Percentiles rank a stretch among this genome's conserved stretches.
phyloP scores from a whole-genome alignment of 2,113 vertebrate species.

The Catharus fuscescens region DNA sequence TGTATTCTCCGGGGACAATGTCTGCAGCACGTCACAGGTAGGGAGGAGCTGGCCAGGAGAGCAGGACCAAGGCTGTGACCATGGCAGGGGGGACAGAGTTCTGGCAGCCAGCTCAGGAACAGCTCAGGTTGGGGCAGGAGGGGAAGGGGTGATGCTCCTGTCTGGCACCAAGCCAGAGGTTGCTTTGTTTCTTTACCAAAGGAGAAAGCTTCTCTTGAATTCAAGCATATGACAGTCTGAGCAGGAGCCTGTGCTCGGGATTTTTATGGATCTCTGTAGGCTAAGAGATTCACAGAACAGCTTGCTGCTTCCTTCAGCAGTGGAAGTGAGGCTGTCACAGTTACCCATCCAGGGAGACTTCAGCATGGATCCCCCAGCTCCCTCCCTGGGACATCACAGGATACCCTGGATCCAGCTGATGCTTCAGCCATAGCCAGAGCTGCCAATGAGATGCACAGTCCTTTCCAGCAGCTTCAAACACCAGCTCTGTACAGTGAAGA shows the following conservation, averaged over 20 bases:
- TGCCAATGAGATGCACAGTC: not conserved
- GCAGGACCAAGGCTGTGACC: not conserved
- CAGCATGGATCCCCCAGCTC: not conserved
- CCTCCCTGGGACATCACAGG: not conserved
- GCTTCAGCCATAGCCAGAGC: not conserved
- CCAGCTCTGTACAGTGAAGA: not conserved
- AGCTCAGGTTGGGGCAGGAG: rapidly evolving
- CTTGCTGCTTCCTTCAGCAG: not conserved
- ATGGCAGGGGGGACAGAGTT: not conserved
- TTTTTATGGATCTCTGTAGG: not conserved
- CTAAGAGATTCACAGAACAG: not conserved
- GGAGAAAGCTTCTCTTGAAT: not conserved
- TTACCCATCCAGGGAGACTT: not conserved
- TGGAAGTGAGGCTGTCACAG: not conserved
- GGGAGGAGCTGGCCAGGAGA: not conserved
- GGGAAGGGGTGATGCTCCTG: not conserved
- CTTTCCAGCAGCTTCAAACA: not conserved
- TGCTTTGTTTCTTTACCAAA: not conserved
- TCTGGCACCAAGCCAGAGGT: not conserved
- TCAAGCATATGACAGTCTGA: not conserved
- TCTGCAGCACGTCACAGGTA: rapidly evolving
- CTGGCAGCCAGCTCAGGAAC: not conserved
- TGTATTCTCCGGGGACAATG: not conserved
- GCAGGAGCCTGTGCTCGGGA: not conserved
- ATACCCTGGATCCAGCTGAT: rapidly evolving